A percentile compares a stretch with the other conserved stretches of the same genome.
Conservation (phyloP, 92 coral and sea anemone genomes). For the Actinernus sp. region DNA sequence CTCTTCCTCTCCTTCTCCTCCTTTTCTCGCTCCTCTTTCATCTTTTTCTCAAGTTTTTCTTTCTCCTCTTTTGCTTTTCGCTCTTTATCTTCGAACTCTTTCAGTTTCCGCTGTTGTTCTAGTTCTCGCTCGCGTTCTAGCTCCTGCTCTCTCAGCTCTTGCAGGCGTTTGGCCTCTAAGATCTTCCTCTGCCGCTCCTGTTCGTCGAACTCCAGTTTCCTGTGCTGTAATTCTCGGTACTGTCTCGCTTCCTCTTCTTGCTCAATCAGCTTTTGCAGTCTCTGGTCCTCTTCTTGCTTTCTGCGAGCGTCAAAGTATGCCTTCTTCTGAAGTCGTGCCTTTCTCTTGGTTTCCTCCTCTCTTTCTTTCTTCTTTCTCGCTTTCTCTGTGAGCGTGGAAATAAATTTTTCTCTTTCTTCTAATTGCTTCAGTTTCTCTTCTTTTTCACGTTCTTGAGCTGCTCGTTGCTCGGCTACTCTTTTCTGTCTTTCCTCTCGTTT, state of each 20-base stretch:
- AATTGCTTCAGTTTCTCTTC: slow-evolving; percentile 79
- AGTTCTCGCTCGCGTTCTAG: slow-evolving; percentile 74
- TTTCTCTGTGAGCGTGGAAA: slow-evolving; percentile 69
- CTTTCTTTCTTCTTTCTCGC: slow-evolving; percentile 75
- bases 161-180: slow-evolving; percentile 81
- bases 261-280: slow-evolving; percentile 60
- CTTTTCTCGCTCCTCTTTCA: slow-evolving; percentile 63
- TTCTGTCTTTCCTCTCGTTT: slow-evolving; percentile 88
- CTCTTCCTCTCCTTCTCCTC: slow-evolving; percentile 85
- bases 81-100: slow-evolving; percentile 82
- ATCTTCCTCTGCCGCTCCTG: slow-evolving; percentile 91
- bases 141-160: slow-evolving; percentile 84
- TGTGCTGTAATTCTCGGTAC: slow-evolving; percentile 77
- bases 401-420: slow-evolving; percentile 72
- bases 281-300: slow-evolving; percentile 78
- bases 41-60: slow-evolving; percentile 35
- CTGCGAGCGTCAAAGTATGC: slow-evolving; percentile 87
- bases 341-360: slow-evolving; percentile 90
- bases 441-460: slow-evolving; percentile 73
- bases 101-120: slow-evolving; percentile 75
- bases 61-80: slow-evolving; percentile 61
- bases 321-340: slow-evolving; percentile 78
- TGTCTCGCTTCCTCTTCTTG: slow-evolving; percentile 74
- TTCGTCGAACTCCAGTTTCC: slow-evolving; percentile 89
- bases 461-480: slow-evolving; percentile 87